Evolutionary conservation across 2,113 vertebrate genomes (phyloP).

Genomic region (Alexandromys fortis): DNA sequence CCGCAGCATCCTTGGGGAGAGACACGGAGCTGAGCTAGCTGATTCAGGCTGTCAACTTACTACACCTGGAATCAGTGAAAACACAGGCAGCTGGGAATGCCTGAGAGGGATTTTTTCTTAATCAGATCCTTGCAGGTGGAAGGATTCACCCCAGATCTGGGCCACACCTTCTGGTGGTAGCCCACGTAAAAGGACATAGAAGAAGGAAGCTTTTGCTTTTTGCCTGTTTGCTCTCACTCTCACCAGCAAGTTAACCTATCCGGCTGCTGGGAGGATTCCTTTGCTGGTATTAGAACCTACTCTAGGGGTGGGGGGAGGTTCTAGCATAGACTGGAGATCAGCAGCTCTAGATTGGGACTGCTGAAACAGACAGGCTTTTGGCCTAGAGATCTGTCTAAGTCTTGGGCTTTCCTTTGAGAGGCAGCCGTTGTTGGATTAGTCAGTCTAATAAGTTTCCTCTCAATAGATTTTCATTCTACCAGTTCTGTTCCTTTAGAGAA

Average conservation of each 20-base stretch:
- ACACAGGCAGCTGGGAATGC: neutral
- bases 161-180: neutral
- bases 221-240: neutral
- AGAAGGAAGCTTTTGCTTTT: neutral
- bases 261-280: neutral
- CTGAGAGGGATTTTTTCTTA: neutral
- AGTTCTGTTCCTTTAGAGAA: neutral
- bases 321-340: neutral
- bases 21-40: neutral
- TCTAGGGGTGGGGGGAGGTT: fast-evolving
- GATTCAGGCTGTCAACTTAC: neutral
- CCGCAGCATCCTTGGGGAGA: neutral
- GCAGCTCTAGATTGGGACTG: neutral
- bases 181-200: neutral
- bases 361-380: neutral
- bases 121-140: neutral
- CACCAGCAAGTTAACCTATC: neutral
- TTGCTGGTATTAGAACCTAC: neutral
- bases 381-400: neutral
- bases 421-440: no score
- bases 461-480: neutral
- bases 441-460: neutral
- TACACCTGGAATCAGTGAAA: neutral
- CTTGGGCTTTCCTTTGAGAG: neutral
- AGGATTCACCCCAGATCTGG: neutral